phyloP scores from a whole-genome alignment of 1,140 invertebrate species.

The Sarcophaga peregrina region DNA sequence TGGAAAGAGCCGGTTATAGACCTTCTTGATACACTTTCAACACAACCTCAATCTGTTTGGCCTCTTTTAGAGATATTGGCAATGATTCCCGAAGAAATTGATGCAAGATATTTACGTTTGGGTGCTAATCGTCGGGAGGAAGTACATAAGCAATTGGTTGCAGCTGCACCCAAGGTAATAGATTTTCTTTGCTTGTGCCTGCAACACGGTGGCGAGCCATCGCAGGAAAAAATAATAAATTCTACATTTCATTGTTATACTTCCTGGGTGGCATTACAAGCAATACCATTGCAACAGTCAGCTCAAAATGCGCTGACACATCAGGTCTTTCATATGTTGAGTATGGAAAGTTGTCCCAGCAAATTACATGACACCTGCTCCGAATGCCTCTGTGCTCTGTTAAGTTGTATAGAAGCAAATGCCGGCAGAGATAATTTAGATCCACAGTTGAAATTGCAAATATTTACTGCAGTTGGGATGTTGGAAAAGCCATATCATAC shows the following conservation, averaged over 20 bases:
- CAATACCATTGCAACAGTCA: constrained; percentile 75
- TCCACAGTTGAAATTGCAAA: constrained; percentile 77
- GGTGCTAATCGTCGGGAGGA: constrained; percentile 90
- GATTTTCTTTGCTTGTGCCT: constrained; percentile 83
- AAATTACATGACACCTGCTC: constrained; percentile 89
- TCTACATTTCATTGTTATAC: constrained; percentile 82
- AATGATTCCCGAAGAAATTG: constrained; percentile 95
- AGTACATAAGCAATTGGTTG: constrained; percentile 80
- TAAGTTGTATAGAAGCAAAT: constrained; percentile 82
- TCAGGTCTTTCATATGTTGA: constrained; percentile 77
- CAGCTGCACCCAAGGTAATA: constrained; percentile 74
- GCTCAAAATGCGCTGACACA: constrained; percentile 76
- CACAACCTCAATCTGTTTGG: constrained; percentile 74
- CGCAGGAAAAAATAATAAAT: constrained; percentile 68
- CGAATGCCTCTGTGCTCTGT: constrained; percentile 89
- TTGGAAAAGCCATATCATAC: constrained; percentile 90
- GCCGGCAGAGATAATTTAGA: constrained; percentile 69
- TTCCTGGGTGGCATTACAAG: constrained; percentile 81
- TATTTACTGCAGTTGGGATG: constrained; percentile 84
- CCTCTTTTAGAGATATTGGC: constrained; percentile 92
- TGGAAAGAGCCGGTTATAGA: constrained; percentile 92
- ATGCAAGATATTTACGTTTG: constrained; percentile 83
- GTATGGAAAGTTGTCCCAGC: constrained; percentile 73
- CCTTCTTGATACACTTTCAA: constrained; percentile 79
- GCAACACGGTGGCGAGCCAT: constrained; percentile 64